Evolutionary conservation across 2,888 invertebrate species (phyloP).

Genomic region (Leucophenga montana): DNA sequence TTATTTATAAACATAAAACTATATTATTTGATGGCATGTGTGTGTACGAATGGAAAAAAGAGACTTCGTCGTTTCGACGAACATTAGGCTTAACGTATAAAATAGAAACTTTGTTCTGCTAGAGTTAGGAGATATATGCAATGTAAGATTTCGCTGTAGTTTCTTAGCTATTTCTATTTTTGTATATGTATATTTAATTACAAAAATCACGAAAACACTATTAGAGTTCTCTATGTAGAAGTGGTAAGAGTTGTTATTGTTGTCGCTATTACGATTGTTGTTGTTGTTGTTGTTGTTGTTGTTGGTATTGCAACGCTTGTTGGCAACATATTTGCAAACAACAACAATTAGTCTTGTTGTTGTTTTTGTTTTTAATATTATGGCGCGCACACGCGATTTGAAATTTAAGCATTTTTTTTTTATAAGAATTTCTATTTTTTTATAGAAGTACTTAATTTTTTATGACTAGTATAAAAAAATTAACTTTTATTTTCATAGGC

Average conservation of each 20-base stretch:
- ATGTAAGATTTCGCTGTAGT: slow-evolving; percentile 32
- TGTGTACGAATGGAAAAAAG: too few species aligned
- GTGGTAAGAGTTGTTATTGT: slow-evolving; percentile 1
- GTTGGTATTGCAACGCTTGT: not conserved
- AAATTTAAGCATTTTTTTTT: slow-evolving; percentile 28
- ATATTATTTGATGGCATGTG: too few species aligned
- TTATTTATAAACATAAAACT: too few species aligned
- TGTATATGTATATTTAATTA: slow-evolving; percentile 61
- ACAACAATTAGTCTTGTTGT: slow-evolving; percentile 33
- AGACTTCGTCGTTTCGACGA: too few species aligned
- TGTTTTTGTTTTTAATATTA: slow-evolving; percentile 28
- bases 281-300: not conserved
- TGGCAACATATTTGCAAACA: slow-evolving; percentile 55
- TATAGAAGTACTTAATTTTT: slow-evolving; percentile 23
- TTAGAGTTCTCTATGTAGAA: slow-evolving; percentile 39
- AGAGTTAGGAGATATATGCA: too few species aligned
- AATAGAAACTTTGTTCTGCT: too few species aligned
- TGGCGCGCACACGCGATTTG: slow-evolving; percentile 39
- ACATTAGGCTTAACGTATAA: too few species aligned
- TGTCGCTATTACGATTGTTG: not conserved
- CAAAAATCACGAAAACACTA: slow-evolving; percentile 63
- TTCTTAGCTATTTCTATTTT: slow-evolving; percentile 32
- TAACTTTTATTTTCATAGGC: too few species aligned
- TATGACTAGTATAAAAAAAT: slow-evolving; percentile 32
- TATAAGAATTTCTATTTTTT: slow-evolving; percentile 25